Evolutionary conservation across 64 coral and sea anemone species (phyloP).

Genomic region (Montipora sp.): DNA sequence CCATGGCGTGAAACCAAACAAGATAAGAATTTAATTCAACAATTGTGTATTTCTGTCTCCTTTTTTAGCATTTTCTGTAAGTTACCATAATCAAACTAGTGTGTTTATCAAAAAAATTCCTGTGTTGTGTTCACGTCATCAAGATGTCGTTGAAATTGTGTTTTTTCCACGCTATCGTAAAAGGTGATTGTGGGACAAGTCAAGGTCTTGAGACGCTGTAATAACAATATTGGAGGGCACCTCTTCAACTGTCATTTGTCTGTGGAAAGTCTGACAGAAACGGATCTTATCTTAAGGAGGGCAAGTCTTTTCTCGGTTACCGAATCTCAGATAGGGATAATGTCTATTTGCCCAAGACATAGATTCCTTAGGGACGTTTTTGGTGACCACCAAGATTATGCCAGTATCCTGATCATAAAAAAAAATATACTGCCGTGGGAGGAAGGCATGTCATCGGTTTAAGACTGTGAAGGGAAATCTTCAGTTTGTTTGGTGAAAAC

Average conservation of each 20-base stretch:
- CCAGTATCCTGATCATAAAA: background rate
- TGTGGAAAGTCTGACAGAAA: background rate
- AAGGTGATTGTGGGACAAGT: conserved; percentile 2
- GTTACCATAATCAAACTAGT: background rate
- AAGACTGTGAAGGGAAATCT: background rate
- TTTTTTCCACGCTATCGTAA: background rate
- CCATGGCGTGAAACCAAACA: background rate
- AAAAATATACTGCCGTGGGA: background rate
- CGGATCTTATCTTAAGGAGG: background rate
- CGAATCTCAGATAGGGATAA: background rate
- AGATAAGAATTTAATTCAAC: background rate
- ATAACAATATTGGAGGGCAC: background rate
- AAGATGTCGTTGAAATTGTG: background rate
- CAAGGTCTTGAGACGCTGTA: background rate
- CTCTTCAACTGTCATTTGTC: background rate
- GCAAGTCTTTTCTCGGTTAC: background rate
- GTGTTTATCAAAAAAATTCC: background rate
- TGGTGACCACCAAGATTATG: background rate
- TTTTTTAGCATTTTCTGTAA: background rate
- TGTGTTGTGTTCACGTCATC: background rate
- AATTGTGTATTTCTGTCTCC: background rate
- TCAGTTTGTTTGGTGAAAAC: background rate
- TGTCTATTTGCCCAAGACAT: background rate
- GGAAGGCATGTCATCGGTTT: conserved; percentile 6
- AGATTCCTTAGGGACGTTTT: background rate